Evolutionary conservation across 2,113 vertebrate species (phyloP), one percentile per base, ranked within the genome.

Genomic region (Pelecanus crispus): DNA sequence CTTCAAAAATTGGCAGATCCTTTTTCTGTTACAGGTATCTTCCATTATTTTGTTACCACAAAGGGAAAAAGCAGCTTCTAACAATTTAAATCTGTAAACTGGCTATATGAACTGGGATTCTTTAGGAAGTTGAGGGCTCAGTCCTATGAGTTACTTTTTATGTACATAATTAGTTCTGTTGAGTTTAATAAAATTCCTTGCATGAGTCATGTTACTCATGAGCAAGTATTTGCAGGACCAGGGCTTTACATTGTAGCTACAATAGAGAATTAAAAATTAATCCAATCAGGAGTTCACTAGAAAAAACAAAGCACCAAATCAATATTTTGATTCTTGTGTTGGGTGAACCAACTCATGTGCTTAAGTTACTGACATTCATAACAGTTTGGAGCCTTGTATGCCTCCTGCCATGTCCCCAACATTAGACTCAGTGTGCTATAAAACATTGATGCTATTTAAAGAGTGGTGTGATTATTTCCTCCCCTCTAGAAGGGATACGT

Each of bases 371-470:
- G 88, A 78, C 49, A 44, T 62, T 86, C 4, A 0, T 38, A 49
- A 25, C 13, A 32, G 58, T 66, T 55, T 2, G 15, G 92, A 86
- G 92, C 77, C 81, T n/a, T 1, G 0, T 21, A 10, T 40, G 50
- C 91, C 92, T 71, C 70, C 83, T 92, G 94, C 90, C 74, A 20
- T 10, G 40, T 61, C 85, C 81, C 81, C 75, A n/a, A 7, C 90
- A 75, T 93, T 79, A 70, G 67, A 40, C 73, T 56, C 72, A 75
- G 79, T 70, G 77, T 91, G 87, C 79, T 79, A 7, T 75, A 29
- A 70, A 82, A 92, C 91, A 32, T 49, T 32, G 49, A 50, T 90
- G 90, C 86, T 89, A 50, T 95, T 92, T 95, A 73, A 81, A 80
- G 77, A 68, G 78, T 11, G 20, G 1, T 44, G 42, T 50, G 82